phyloP scores from a whole-genome alignment of 2,113 vertebrate species.

The Leiothrix lutea region DNA sequence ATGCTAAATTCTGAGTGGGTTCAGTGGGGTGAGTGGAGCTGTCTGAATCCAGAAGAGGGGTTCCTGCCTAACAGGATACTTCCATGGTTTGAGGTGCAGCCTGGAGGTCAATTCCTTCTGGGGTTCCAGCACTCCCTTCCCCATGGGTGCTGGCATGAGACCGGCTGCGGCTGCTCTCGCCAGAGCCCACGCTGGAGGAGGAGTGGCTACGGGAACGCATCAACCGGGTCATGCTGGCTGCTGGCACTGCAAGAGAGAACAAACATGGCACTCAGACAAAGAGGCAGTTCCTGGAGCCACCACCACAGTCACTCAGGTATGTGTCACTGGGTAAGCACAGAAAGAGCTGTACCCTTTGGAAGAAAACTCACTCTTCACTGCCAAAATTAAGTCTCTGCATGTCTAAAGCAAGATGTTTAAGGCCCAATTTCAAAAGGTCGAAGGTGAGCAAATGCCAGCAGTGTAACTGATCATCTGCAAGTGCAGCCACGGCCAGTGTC shows the following conservation, averaged over 20 bases:
- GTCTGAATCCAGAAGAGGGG: conserved; percentile 46
- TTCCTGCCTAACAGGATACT: conserved; percentile 88
- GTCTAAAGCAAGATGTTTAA: conserved; percentile 23
- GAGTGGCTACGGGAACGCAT: conserved; percentile 91
- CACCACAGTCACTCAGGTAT: neutral
- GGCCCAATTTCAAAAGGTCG: conserved; percentile 58
- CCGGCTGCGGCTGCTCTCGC: conserved; percentile 81
- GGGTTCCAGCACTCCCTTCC: conserved; percentile 73
- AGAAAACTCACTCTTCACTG: neutral
- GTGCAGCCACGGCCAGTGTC: neutral
- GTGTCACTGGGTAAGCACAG: neutral
- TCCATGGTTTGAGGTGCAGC: conserved; percentile 90
- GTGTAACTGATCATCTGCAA: neutral
- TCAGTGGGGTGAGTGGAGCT: conserved; percentile 38
- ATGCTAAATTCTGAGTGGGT: conserved; percentile 63
- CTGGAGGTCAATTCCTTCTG: conserved; percentile 76
- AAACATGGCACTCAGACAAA: neutral
- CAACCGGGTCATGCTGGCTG: conserved; percentile 89
- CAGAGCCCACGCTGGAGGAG: conserved; percentile 86
- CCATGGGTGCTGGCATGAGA: conserved; percentile 76
- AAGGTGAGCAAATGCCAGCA: neutral
- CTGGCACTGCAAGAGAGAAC: conserved; percentile 84
- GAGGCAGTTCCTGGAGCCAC: neutral
- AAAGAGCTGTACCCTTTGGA: neutral
- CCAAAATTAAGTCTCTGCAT: neutral